phyloP scores from a whole-genome alignment of 2,797 vertebrate genomes.

The Malacoctenus gilli region DNA sequence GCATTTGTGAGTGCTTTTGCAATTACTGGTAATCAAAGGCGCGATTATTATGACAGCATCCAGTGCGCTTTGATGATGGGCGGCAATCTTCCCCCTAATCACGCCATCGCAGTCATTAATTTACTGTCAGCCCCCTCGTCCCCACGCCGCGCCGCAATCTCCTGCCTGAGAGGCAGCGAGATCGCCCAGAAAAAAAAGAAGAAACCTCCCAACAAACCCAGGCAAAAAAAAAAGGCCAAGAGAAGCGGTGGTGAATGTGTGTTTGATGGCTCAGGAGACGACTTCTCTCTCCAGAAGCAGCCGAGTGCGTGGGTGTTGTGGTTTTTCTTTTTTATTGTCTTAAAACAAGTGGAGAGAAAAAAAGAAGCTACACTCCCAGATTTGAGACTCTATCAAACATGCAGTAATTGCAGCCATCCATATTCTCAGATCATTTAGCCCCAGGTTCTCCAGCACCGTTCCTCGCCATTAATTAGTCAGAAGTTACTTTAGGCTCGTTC shows the following conservation, averaged over 20 bases:
- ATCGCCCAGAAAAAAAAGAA: slow-evolving; percentile 64
- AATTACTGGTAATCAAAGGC: slow-evolving; percentile 76
- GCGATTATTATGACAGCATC: slow-evolving; percentile 73
- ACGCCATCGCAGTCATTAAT: slow-evolving; percentile 81
- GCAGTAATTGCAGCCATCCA: slow-evolving; percentile 43
- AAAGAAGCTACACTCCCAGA: neutral
- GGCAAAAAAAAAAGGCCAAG: slow-evolving; percentile 30
- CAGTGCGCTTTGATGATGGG: slow-evolving; percentile 77
- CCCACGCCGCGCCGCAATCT: slow-evolving; percentile 70
- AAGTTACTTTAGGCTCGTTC: slow-evolving; percentile 52
- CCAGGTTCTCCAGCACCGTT: slow-evolving; percentile 34
- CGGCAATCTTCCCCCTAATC: slow-evolving; percentile 82
- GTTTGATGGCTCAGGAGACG: slow-evolving; percentile 58
- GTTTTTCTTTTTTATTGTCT: slow-evolving; percentile 20
- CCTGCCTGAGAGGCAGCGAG: slow-evolving; percentile 75
- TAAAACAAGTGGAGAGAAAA: slow-evolving; percentile 28
- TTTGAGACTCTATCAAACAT: slow-evolving; percentile 44
- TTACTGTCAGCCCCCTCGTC: slow-evolving; percentile 81
- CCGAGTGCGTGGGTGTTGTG: slow-evolving; percentile 30
- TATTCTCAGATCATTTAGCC: slow-evolving; percentile 52
- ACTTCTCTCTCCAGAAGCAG: slow-evolving; percentile 31
- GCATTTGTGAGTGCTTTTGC: slow-evolving; percentile 73
- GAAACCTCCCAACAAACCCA: slow-evolving; percentile 66
- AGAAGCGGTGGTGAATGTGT: slow-evolving; percentile 28
- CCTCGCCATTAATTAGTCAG: slow-evolving; percentile 60